Base-by-base conservation (phyloP, 2,113 vertebrate species). In the Engystomops pustulosus region DNA sequence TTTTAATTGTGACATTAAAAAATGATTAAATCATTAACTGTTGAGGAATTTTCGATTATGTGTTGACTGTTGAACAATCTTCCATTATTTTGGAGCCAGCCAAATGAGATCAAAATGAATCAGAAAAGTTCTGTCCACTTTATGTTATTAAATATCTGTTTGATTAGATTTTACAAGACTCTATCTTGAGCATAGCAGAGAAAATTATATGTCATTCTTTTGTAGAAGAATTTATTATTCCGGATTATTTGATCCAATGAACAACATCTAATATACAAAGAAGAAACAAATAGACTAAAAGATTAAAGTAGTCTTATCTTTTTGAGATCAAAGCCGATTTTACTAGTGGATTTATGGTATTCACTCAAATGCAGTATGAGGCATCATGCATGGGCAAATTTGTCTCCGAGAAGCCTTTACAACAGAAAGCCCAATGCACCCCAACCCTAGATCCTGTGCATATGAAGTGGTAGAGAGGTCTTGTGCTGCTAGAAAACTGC, bases 151-250 rank as follows among this genome's bases (percentile, higher is more conserved):
- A 20, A 11, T 9, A 71, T 7, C 9, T n/a, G 32, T 81, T 53
- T 71, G 20, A 71, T 81, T 55, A 72, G n/a, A 71, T 81, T 81
- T 81, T 41, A 11, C 69, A 71, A n/a, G 53, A 71, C 38, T 70
- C 8, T 45, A 45, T 83, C 25, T 20, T 60, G 38, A 45, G 30
- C 70, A 75, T 20, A 74, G 36, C 41, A 62, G 81, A 58, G 49
- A 75, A 75, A 83, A 72, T 72, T 6, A 49, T 18, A 62, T 7
- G 10, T 60, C 65, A 75, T n/a, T 17, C 7, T 44, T 74, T 6
- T 34, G 11, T 32, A 17, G 20, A 62, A 27, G 53, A 47, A 20
- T 41, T 83, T 65, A 36, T 83, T 83, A 47, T 47, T 49, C 47
- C 58, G n/a, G 80, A 72, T 74, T 83, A 65, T 47, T 30, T 65